Evolutionary conservation across 53 echinoderm and acorn worm genomes (phyloP).

Genomic region (Zoroaster sp.): DNA sequence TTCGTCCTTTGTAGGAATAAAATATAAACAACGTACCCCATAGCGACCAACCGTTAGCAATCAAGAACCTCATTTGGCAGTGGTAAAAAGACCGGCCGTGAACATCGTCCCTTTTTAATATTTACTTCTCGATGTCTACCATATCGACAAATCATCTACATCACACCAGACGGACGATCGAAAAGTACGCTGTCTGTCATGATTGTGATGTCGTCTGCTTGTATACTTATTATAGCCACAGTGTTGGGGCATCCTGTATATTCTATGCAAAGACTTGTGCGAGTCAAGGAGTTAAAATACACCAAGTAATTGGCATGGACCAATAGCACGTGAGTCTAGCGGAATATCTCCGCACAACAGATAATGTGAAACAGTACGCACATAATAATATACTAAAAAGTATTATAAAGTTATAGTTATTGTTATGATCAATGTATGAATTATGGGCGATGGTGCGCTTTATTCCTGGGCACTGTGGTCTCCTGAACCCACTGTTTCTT

Average conservation of each 20-base stretch:
- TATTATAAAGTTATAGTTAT: conserved; percentile 30
- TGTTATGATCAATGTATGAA: not conserved
- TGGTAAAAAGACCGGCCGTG: not conserved
- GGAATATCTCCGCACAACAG: not conserved
- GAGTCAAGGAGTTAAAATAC: not conserved
- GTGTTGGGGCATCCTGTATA: not conserved
- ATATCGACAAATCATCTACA: not conserved
- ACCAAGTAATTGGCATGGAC: conserved; percentile 12
- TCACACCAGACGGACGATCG: not conserved
- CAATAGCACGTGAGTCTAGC: not conserved
- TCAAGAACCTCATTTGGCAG: not conserved
- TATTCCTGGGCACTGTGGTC: not conserved
- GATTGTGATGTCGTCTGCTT: not conserved
- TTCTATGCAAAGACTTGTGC: conserved; percentile 28
- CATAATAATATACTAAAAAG: conserved; percentile 13
- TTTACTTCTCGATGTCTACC: not conserved
- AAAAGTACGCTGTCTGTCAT: not conserved
- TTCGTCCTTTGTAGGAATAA: not conserved
- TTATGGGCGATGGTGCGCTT: not conserved
- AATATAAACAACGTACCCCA: not conserved
- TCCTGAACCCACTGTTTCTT: not conserved
- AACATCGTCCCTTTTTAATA: not conserved
- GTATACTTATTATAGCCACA: not conserved
- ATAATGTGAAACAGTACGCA: conserved; percentile 51
- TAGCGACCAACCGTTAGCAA: not conserved